Conservation (phyloP, 2,888 invertebrate species). For the Acleris cristana region DNA sequence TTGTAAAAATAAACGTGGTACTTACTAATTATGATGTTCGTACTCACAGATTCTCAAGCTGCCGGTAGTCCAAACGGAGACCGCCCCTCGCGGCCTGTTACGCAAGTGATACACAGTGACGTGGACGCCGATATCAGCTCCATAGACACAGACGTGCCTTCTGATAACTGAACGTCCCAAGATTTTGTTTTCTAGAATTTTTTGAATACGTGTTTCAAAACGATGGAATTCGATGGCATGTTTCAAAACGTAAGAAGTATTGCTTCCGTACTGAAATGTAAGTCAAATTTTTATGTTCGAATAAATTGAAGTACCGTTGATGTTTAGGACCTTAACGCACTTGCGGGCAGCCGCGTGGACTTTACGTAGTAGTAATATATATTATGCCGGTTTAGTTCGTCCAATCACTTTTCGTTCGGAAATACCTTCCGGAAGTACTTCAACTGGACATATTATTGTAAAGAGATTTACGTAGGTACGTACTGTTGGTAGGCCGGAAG, state of each 20-base stretch:
- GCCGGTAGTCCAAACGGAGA: constrained; percentile 32
- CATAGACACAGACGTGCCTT: constrained; percentile 65
- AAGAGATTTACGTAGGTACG: no score
- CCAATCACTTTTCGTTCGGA: no score
- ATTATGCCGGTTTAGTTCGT: no score
- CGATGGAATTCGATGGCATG: neutral
- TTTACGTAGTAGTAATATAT: no score
- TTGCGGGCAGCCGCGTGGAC: no score
- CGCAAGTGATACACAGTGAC: constrained; percentile 51
- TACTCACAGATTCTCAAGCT: constrained; percentile 23
- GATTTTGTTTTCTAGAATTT: neutral
- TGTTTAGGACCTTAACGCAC: no score
- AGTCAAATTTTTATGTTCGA: constrained; percentile 41
- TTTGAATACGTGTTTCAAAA: neutral
- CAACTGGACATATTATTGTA: no score
- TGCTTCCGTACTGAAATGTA: constrained; percentile 2
- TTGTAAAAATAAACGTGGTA: no score
- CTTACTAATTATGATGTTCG: no score
- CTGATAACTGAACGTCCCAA: constrained; percentile 51
- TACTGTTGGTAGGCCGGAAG: no score
- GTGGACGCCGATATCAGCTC: constrained; percentile 74
- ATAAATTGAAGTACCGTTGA: constrained; percentile 53
- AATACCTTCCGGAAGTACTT: no score
- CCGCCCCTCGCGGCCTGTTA: constrained; percentile 23
- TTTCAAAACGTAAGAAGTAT: constrained; percentile 7